Evolutionary conservation across 2,888 invertebrate genomes (phyloP).

Genomic region (Acheta domesticus): DNA sequence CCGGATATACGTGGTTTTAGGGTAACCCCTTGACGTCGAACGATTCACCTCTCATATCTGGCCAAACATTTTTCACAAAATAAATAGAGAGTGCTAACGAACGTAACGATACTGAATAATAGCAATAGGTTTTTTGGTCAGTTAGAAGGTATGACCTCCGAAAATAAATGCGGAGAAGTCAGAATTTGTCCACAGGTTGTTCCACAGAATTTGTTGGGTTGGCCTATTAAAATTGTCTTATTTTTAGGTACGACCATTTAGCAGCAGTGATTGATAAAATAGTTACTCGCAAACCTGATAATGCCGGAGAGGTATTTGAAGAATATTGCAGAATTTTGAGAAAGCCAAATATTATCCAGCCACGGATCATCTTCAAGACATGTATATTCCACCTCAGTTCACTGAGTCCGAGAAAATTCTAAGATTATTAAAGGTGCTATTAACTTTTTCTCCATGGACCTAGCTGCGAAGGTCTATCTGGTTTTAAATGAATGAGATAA

Average conservation of each 20-base stretch:
- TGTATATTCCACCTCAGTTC: conserved; percentile 60
- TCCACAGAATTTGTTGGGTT: too few relatives aligned
- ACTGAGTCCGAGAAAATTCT: conserved; percentile 53
- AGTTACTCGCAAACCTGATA: conserved; percentile 71
- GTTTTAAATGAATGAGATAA: neutral
- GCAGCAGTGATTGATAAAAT: conserved; percentile 73
- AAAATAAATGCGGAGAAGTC: too few relatives aligned
- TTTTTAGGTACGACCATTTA: conserved; percentile 73
- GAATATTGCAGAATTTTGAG: conserved; percentile 78
- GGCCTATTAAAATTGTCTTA: neutral
- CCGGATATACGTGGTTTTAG: too few relatives aligned
- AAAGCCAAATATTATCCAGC: conserved; percentile 62
- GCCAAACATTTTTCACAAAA: too few relatives aligned
- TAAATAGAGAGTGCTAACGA: too few relatives aligned
- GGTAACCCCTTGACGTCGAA: too few relatives aligned
- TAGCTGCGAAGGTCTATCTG: too few relatives aligned
- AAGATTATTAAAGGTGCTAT: conserved; percentile 54
- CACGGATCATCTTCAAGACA: conserved; percentile 62
- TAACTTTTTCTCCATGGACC: neutral
- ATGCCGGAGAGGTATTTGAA: conserved; percentile 81
- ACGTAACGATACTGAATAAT: too few relatives aligned
- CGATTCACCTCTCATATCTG: too few relatives aligned
- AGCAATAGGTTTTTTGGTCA: too few relatives aligned
- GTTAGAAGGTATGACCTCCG: too few relatives aligned
- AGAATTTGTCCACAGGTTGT: too few relatives aligned